Percentiles rank a stretch among this genome's conserved stretches.
These are phyloP conservation scores for Burhinus bistriatus DNA, from an alignment of 2,113 vertebrate genomes.

Conservation along the genomic window DNA sequence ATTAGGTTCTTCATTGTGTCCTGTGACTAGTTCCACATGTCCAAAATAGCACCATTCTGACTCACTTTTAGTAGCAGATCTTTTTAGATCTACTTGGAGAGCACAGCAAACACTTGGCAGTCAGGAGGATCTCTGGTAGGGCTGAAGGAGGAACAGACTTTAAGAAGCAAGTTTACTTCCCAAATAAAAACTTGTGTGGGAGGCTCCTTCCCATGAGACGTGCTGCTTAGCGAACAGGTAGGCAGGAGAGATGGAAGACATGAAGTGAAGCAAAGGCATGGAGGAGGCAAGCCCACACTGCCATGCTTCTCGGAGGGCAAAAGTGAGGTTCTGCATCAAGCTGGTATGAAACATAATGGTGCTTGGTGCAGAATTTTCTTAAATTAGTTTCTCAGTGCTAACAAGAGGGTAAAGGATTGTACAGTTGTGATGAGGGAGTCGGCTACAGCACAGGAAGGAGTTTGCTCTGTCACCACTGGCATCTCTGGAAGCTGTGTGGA, in stretches of 20 bases:
- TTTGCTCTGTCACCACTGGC: neutral
- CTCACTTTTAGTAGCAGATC: neutral
- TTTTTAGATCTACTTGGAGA: neutral
- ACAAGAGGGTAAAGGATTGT: neutral
- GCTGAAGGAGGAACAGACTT: neutral
- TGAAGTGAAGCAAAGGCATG: neutral
- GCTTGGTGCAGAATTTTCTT: neutral
- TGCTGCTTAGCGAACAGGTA: neutral
- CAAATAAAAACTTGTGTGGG: neutral
- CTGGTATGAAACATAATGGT: neutral
- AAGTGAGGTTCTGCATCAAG: neutral
- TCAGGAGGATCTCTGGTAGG: neutral
- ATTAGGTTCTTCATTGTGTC: neutral
- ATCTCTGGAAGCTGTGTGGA: neutral
- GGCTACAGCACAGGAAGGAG: neutral
- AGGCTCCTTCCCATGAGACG: neutral
- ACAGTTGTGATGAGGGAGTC: neutral
- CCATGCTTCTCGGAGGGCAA: neutral
- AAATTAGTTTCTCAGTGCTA: neutral
- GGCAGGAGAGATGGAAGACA: neutral
- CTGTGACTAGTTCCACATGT: neutral
- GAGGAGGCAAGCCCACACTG: neutral
- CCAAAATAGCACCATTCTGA: neutral
- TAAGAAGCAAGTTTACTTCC: neutral
- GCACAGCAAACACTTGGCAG: neutral